phyloP scores from a whole-genome alignment of 2,113 vertebrate species.

The Lophotis ruficrista region DNA sequence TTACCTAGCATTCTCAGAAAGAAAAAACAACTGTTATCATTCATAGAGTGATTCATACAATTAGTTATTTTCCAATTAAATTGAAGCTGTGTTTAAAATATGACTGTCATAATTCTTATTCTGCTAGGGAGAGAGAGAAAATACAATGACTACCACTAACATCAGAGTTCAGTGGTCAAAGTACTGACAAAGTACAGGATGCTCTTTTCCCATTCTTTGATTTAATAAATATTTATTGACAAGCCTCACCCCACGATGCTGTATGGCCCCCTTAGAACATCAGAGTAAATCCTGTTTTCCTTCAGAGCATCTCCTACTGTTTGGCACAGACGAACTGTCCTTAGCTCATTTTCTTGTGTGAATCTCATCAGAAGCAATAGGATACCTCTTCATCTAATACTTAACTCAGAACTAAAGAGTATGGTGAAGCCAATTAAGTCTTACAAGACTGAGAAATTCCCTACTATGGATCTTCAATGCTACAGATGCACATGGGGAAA shows the following conservation, averaged over 20 bases:
- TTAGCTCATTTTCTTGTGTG: neutral
- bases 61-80: neutral
- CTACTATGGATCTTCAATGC: neutral
- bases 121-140: neutral
- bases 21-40: neutral
- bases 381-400: neutral
- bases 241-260: fast-evolving
- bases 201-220: neutral
- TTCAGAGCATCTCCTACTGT: neutral
- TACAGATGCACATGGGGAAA: neutral
- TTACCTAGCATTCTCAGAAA: neutral
- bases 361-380: neutral
- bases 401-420: neutral
- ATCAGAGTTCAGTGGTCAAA: neutral
- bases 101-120: neutral
- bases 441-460: neutral
- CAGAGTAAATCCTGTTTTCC: neutral
- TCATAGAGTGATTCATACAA: neutral
- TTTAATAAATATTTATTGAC: neutral
- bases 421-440: neutral
- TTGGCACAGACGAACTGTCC: neutral
- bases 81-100: neutral
- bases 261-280: neutral
- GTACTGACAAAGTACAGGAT: neutral
- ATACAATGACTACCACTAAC: neutral